A percentile compares a stretch with the other conserved stretches of the same genome.
Conservation (phyloP, 2,797 vertebrate genomes). For the Pipistrellus pipistrellus region DNA sequence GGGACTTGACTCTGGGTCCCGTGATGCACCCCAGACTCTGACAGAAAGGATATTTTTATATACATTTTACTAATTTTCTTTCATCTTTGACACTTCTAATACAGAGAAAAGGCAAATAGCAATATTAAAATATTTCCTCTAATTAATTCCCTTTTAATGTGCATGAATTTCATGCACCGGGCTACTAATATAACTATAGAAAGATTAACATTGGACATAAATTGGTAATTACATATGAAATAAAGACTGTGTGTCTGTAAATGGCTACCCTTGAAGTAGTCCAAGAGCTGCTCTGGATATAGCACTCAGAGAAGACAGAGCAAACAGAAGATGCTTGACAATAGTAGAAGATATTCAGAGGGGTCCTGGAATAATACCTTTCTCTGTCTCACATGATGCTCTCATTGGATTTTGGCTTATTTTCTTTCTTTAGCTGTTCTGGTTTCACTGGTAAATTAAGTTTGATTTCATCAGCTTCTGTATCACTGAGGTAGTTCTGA, state of each 20-base stretch:
- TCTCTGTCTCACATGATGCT: not conserved
- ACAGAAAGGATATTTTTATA: too few relatives aligned
- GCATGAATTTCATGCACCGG: too few relatives aligned
- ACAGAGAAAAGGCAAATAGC: too few relatives aligned
- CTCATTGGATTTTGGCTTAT: conserved; percentile 17
- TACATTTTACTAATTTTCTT: too few relatives aligned
- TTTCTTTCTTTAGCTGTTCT: not conserved
- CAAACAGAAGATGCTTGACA: not conserved
- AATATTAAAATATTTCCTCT: too few relatives aligned
- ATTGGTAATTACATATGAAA: rapidly evolving
- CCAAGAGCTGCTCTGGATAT: not conserved
- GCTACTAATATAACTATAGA: not conserved
- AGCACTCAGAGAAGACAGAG: not conserved
- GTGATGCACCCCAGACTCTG: too few relatives aligned
- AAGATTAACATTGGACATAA: not conserved
- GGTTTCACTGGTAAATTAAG: not conserved
- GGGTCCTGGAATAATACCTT: not conserved
- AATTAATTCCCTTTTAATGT: too few relatives aligned
- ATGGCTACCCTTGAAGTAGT: not conserved
- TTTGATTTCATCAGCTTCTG: not conserved
- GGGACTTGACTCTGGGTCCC: too few relatives aligned
- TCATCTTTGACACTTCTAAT: too few relatives aligned
- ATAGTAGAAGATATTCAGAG: not conserved
- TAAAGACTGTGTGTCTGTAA: not conserved
- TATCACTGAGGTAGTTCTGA: not conserved